phyloP scores from a whole-genome alignment of 2,888 invertebrate species.

The Epistrophella euchroma region DNA sequence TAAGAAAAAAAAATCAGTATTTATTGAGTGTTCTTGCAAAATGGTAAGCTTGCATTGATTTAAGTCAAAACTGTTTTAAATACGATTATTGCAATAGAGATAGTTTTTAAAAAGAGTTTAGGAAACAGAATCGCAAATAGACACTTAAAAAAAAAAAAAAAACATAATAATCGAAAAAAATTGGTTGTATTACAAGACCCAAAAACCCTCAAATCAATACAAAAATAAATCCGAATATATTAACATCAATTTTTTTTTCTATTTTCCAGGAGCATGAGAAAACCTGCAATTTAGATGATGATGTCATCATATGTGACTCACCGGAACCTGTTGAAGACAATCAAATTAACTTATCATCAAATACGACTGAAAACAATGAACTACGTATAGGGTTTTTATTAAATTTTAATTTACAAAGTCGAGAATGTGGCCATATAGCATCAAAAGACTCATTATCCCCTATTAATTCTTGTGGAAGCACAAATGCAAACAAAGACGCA shows the following conservation, averaged over 20 bases:
- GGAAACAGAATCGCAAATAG: not conserved
- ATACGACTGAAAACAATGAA: constrained; percentile 80
- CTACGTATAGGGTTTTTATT: constrained; percentile 83
- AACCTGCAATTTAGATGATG: constrained; percentile 83
- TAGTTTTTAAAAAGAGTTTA: not conserved
- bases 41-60: constrained; percentile 4
- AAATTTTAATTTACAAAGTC: constrained; percentile 84
- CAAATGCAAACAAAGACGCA: constrained; percentile 75
- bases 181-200: not conserved
- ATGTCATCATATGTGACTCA: constrained; percentile 83
- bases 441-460: constrained; percentile 49
- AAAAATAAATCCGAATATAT: not conserved
- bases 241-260: not conserved
- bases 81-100: not conserved
- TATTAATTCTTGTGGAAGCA: constrained; percentile 6
- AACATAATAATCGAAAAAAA: not conserved
- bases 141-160: not conserved
- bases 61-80: not conserved
- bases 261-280: constrained; percentile 84
- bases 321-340: constrained; percentile 80
- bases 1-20: not conserved
- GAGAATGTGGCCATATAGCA: constrained; percentile 64
- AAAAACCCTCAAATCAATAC: not conserved
- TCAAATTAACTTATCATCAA: constrained; percentile 75
- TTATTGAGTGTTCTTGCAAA: not conserved